These are phyloP conservation scores for Chelonus insularis DNA, from an alignment of 1,140 invertebrate genomes.

Conservation along the genomic window DNA sequence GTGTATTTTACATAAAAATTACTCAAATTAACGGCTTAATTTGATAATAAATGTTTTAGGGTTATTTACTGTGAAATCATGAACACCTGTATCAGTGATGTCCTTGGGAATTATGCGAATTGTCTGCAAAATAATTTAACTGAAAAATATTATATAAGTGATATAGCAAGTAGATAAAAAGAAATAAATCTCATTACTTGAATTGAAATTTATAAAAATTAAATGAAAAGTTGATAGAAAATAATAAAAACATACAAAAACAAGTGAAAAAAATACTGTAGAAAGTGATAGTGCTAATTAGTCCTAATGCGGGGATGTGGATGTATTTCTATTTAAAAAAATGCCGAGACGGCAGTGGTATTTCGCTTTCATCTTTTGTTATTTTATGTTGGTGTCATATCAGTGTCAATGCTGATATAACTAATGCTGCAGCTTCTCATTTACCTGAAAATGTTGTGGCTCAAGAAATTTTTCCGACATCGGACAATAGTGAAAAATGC, in stretches of 20 bases:
- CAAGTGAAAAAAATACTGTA: neutral
- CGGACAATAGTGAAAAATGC: slow-evolving; percentile 44
- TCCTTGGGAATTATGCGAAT: too few species aligned
- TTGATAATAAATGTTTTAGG: too few species aligned
- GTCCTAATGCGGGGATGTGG: slow-evolving; percentile 58
- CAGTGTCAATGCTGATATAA: slow-evolving; percentile 42
- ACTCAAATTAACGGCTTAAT: too few species aligned
- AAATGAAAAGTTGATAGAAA: too few species aligned
- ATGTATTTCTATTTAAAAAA: slow-evolving; percentile 51
- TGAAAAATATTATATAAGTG: too few species aligned
- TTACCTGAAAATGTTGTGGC: slow-evolving; percentile 41
- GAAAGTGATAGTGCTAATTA: neutral
- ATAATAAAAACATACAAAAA: neutral
- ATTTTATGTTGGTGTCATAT: slow-evolving; percentile 46
- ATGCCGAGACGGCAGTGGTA: slow-evolving; percentile 52
- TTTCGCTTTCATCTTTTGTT: slow-evolving; percentile 45
- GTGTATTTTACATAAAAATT: too few species aligned
- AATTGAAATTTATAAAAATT: too few species aligned
- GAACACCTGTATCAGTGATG: too few species aligned
- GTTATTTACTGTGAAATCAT: too few species aligned
- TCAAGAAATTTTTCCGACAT: slow-evolving; percentile 45
- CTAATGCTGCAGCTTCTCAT: slow-evolving; percentile 44
- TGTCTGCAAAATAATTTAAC: too few species aligned
- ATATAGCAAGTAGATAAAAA: too few species aligned
- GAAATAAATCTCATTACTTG: too few species aligned